These are phyloP conservation scores for Pachypanchax playfairii DNA, from an alignment of 2,113 vertebrate genomes.

Conservation along the genomic window DNA sequence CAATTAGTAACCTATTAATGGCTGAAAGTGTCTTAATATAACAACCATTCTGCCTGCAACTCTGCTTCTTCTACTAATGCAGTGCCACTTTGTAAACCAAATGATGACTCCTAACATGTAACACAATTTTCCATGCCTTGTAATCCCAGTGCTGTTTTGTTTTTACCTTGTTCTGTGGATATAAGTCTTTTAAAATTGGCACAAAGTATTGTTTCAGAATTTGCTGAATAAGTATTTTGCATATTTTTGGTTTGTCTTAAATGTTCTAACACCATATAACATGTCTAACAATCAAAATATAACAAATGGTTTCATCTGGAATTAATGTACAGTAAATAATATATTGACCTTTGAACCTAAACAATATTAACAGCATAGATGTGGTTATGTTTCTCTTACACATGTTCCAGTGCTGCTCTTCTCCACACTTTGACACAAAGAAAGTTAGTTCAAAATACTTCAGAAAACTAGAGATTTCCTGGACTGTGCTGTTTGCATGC, in stretches of 20 bases:
- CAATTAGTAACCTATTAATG: slow-evolving; percentile 2
- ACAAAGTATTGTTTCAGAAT: slow-evolving; percentile 6
- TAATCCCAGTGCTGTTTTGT: slow-evolving; percentile 9
- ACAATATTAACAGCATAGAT: slow-evolving; percentile 26
- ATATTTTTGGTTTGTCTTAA: slow-evolving; percentile 38
- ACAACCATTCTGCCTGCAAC: slow-evolving; percentile 10
- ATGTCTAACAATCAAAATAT: slow-evolving; percentile 6
- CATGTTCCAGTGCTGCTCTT: slow-evolving; percentile 59
- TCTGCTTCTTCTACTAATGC: slow-evolving; percentile 69
- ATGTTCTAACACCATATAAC: slow-evolving; percentile 17
- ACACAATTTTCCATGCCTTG: slow-evolving; percentile 8
- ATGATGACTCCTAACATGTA: not conserved
- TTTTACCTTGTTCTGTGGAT: slow-evolving; percentile 3
- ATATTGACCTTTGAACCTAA: too few species aligned
- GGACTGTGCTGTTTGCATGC: slow-evolving; percentile 9
- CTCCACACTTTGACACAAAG: slow-evolving; percentile 1
- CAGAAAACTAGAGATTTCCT: slow-evolving; percentile 26
- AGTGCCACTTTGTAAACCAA: not conserved
- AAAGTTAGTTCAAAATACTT: slow-evolving; percentile 20
- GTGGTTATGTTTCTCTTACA: slow-evolving; percentile 3
- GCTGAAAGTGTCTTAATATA: slow-evolving; percentile 9
- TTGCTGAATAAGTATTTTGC: slow-evolving; percentile 6
- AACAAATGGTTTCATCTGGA: slow-evolving; percentile 12
- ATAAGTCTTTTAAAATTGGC: not conserved
- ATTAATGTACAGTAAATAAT: slow-evolving; percentile 54